Base-by-base conservation (phyloP, 2,797 vertebrate species). In the Hirundo rustica region DNA sequence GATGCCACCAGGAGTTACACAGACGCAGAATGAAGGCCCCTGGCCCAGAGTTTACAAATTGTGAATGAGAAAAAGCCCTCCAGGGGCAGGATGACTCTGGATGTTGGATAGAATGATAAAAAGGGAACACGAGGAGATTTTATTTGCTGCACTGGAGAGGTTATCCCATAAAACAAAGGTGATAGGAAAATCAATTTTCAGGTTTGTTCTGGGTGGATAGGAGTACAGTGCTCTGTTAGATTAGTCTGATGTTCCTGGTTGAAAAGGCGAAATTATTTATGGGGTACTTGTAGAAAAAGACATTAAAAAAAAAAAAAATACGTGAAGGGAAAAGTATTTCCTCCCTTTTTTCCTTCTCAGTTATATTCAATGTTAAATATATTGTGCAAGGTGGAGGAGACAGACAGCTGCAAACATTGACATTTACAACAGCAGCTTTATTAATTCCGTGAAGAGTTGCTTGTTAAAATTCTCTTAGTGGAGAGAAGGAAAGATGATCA, bases 201-300 rank as follows among this genome's bases (percentile, higher is more conserved):
- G 42, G 10, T 83, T 87, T 82, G 20, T 75, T 70, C 71, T 76
- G 60, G 44, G 26, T 78, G 30, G 9, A 16, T 36, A n/a, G 32
- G 42, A 82, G 10, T 26, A 16, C 17, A 67, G 42, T 18, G 20
- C 71, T 92, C 72, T 92, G 3, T 54, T 82, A 11, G 21, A 27
- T 74, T 75, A 45, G n/a, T 54, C 55, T 75, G 83, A n/a, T 32
- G 20, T 30, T 51, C 11, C 1, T 55, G 18, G 32, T 60, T 74
- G 50, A 60, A 94, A 91, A 93, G 32, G 64, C 29, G 15, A 55
- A 85, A 68, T 84, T 87, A 67, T 88, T 94, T 88, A 80, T 88
- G 54, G 53, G 80, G 50, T 75, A 65, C 6, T 72, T 53, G 27
- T n/a, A 92, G 65, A 71, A 93, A 89, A 92, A 88, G 16, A 14